phyloP scores from a whole-genome alignment of 2,888 invertebrate genomes.

The Drosophila lutescens region DNA sequence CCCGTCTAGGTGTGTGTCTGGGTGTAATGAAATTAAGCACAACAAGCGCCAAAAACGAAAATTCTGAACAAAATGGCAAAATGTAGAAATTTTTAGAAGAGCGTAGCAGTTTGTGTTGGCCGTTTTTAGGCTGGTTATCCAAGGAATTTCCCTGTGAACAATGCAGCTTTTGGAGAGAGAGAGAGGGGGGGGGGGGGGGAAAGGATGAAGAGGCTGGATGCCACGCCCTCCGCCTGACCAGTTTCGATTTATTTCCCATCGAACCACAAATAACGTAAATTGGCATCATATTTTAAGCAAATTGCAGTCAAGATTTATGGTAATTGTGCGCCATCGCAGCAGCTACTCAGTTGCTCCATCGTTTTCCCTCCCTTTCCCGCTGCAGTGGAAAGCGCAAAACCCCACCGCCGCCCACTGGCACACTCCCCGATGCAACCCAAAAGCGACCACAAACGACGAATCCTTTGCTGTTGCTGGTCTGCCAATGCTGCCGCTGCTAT shows the following conservation, averaged over 20 bases:
- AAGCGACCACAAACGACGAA: slow-evolving; percentile 33
- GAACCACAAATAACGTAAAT: slow-evolving; percentile 81
- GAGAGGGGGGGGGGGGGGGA: neutral
- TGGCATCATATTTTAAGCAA: slow-evolving; percentile 81
- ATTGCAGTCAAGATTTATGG: slow-evolving; percentile 80
- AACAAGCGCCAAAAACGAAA: slow-evolving; percentile 71
- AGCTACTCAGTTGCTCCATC: slow-evolving; percentile 53
- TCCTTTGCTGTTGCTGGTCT: slow-evolving; percentile 26
- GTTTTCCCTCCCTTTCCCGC: slow-evolving; percentile 22
- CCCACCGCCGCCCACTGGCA: neutral
- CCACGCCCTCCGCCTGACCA: slow-evolving; percentile 50
- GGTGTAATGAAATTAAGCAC: slow-evolving; percentile 73
- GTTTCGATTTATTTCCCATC: slow-evolving; percentile 78
- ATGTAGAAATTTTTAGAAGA: slow-evolving; percentile 15
- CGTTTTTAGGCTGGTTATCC: slow-evolving; percentile 26
- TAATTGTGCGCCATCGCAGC: slow-evolving; percentile 75
- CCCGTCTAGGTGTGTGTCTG: slow-evolving; percentile 46
- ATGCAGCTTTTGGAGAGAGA: slow-evolving; percentile 11
- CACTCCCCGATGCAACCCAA: neutral
- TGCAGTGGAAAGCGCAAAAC: slow-evolving; percentile 24
- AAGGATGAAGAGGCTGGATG: neutral
- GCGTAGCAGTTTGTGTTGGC: neutral
- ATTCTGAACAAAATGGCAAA: slow-evolving; percentile 69
- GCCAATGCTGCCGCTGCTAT: slow-evolving; percentile 34
- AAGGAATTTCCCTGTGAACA: slow-evolving; percentile 31